Percentiles rank a stretch among this genome's conserved stretches.
Evolutionary conservation across 1,140 invertebrate genomes (phyloP).

Genomic region (Brachionus paranguensis): DNA sequence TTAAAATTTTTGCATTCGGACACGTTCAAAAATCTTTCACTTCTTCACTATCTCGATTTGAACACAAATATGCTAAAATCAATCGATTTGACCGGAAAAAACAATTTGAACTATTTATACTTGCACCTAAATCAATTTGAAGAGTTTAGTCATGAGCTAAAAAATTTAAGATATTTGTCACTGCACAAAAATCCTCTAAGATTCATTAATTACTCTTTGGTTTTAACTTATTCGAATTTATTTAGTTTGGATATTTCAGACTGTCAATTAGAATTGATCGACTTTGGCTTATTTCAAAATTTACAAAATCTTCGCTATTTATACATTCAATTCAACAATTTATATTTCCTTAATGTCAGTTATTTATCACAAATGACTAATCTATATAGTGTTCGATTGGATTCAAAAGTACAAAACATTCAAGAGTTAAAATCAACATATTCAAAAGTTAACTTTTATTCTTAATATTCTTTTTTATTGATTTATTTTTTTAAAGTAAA

Average conservation of each 20-base stretch:
- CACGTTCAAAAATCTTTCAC: background rate
- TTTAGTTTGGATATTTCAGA: background rate
- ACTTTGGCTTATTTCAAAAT: background rate
- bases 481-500: background rate
- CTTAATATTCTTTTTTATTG: background rate
- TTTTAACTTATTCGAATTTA: background rate
- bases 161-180: background rate
- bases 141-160: background rate
- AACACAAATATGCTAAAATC: background rate
- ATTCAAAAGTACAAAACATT: background rate
- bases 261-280: background rate
- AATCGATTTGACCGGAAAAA: background rate
- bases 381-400: background rate
- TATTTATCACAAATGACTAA: background rate
- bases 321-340: background rate
- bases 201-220: background rate
- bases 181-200: background rate
- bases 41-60: background rate
- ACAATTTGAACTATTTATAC: background rate
- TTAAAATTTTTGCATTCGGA: background rate
- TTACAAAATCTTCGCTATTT: background rate
- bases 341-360: background rate
- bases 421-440: background rate
- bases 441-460: background rate
- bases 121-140: background rate